Conservation (phyloP, 2,888 invertebrate species). For the Melinopterus prodromus region DNA sequence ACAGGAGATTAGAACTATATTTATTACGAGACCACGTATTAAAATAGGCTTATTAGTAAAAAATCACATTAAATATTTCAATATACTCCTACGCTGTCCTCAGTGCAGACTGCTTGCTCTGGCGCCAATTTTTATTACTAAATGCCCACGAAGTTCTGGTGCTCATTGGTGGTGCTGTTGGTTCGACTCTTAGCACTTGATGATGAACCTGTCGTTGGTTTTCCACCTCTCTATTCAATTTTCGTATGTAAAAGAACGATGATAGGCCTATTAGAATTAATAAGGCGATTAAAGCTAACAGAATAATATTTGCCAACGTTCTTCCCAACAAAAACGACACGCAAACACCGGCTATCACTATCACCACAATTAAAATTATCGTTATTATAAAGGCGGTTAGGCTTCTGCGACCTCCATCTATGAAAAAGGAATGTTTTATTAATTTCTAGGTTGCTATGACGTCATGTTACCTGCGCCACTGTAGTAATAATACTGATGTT, state of each 20-base stretch:
- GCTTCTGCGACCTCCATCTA: constrained; percentile 47
- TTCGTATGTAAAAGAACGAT: constrained; percentile 47
- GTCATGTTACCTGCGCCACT: constrained; percentile 16
- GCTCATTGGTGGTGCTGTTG: constrained; percentile 45
- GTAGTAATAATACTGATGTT: constrained; percentile 18
- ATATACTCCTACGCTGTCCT: neutral
- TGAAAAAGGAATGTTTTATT: constrained; percentile 20
- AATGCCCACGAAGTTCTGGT: constrained; percentile 44
- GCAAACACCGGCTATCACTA: constrained; percentile 47
- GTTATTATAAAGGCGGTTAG: constrained; percentile 48
- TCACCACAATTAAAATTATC: constrained; percentile 44
- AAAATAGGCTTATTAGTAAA: neutral
- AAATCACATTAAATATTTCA: neutral
- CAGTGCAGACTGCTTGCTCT: neutral
- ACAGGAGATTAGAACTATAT: neutral
- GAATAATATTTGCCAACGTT: constrained; percentile 44
- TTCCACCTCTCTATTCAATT: constrained; percentile 46
- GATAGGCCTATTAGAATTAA: constrained; percentile 46
- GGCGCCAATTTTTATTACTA: neutral
- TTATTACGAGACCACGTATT: neutral
- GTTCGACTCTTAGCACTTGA: constrained; percentile 39
- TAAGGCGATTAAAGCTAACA: constrained; percentile 45
- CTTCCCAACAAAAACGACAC: constrained; percentile 45
- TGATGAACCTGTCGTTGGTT: constrained; percentile 46
- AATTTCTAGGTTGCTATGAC: neutral